Percentiles rank a stretch among this genome's conserved stretches.
Conservation (phyloP, 2,888 invertebrate species). For the Tiliacea aurago region DNA sequence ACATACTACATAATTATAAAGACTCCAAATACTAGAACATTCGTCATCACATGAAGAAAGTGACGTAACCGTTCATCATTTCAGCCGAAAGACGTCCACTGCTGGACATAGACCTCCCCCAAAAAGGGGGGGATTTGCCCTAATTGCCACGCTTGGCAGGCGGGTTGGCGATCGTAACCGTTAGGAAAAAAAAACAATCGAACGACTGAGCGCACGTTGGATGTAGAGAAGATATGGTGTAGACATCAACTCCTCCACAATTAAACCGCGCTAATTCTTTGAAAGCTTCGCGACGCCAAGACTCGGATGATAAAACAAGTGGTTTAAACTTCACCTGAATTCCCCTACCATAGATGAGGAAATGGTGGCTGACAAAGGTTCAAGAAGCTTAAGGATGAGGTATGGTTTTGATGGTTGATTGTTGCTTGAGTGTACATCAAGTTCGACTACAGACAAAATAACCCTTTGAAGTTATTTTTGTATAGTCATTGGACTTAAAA, state of each 20-base stretch:
- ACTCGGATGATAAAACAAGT: constrained; percentile 62
- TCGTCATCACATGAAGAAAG: no score
- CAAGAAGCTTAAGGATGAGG: background rate
- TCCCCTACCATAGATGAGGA: constrained; percentile 40
- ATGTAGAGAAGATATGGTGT: constrained; percentile 53
- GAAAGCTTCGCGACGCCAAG: constrained; percentile 65
- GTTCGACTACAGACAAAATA: no score
- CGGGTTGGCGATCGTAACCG: no score
- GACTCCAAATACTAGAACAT: no score
- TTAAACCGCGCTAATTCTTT: constrained; percentile 72
- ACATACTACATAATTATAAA: no score
- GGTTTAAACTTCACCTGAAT: constrained; percentile 56
- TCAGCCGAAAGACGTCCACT: no score
- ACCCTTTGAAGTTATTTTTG: no score
- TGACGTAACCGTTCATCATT: constrained; percentile 34
- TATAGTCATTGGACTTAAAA: no score
- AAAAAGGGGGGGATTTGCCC: no score
- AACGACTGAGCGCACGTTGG: constrained; percentile 31
- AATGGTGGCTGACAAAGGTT: background rate
- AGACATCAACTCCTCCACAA: constrained; percentile 65
- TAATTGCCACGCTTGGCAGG: no score
- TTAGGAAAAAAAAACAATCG: constrained; percentile 46
- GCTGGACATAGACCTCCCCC: no score
- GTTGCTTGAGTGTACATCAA: background rate
- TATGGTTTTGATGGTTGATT: background rate